Base-by-base conservation (phyloP, 2,888 invertebrate genomes). In the Drosophila paranaensis region DNA sequence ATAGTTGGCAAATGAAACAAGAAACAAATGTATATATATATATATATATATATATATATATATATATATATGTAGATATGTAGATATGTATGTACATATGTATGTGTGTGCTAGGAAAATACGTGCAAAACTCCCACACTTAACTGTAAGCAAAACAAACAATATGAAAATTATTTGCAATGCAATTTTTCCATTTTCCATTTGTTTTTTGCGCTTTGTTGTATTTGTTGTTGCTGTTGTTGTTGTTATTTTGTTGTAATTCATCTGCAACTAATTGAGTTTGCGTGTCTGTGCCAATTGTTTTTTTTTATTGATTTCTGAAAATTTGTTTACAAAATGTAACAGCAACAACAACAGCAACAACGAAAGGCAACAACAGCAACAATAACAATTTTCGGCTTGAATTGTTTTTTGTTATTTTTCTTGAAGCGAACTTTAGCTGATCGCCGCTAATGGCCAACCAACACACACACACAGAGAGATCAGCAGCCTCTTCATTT, bases 251-350 rank as follows among this genome's bases (percentile, higher is more conserved):
- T 64, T 35, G 62, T 35, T 46, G 75, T 62, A 72, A 72, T 82
- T 72, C 60, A 80, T 67, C 82, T 82, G 79, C 74, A 74, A 77
- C 89, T 88, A 88, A 88, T 88, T 89, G 89, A 80, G 78, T 88
- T 88, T 88, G 87, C 89, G 87, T 88, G 87, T 87, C 73, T 79
- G 68, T 62, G 82, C 71, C 74, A 84, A 82, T 86, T 86, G 81
- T 69, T 79, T 82, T 50, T 50, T 50, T 85, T 85, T 82, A 78
- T 80, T 80, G 79, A 79, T 79, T 81, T 81, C 81, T 76, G 54
- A 62, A 74, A 77, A 81, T 79, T 86, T 83, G 87, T 73, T 82
- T 79, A 79, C 78, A 79, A 79, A 78, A 67, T 79, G 78, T 39
- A 69, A 60, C 65, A 73, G 64, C 65, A 74, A 50, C 60, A 71